Conservation (phyloP, 2,113 vertebrate species). For the Aramus guarauna region DNA sequence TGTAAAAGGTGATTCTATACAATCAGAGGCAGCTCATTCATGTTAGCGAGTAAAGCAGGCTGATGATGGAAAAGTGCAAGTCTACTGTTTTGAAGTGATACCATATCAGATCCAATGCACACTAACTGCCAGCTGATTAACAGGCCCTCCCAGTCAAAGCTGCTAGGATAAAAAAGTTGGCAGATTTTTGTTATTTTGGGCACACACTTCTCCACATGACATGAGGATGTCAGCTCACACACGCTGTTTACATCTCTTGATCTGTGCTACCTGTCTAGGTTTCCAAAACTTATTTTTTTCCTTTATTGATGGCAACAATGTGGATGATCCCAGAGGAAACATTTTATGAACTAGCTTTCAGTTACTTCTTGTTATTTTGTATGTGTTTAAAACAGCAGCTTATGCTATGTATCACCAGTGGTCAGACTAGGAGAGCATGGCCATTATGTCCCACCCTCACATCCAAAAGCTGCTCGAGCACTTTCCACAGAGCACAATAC, state of each 20-base stretch:
- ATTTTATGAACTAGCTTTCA: neutral
- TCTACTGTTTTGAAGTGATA: neutral
- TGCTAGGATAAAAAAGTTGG: neutral
- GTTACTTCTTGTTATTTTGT: neutral
- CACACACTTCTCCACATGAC: neutral
- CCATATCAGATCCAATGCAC: neutral
- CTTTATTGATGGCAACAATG: neutral
- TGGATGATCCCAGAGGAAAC: neutral
- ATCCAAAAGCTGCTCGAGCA: neutral
- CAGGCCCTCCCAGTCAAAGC: neutral
- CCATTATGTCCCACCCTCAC: neutral
- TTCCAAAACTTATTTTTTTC: neutral
- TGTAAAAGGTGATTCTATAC: neutral
- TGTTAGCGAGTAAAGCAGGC: neutral
- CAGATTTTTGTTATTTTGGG: slow-evolving; percentile 26
- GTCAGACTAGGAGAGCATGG: neutral
- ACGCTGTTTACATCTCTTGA: neutral
- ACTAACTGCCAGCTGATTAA: neutral
- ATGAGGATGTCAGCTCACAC: neutral
- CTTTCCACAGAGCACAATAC: neutral
- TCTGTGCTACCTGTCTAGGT: neutral
- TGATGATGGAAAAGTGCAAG: neutral
- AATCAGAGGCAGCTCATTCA: neutral
- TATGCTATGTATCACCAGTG: neutral
- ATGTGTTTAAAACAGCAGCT: neutral